These are phyloP conservation scores for Lasioglossum morio DNA, from an alignment of 2,888 invertebrate genomes.

Conservation along the genomic window DNA sequence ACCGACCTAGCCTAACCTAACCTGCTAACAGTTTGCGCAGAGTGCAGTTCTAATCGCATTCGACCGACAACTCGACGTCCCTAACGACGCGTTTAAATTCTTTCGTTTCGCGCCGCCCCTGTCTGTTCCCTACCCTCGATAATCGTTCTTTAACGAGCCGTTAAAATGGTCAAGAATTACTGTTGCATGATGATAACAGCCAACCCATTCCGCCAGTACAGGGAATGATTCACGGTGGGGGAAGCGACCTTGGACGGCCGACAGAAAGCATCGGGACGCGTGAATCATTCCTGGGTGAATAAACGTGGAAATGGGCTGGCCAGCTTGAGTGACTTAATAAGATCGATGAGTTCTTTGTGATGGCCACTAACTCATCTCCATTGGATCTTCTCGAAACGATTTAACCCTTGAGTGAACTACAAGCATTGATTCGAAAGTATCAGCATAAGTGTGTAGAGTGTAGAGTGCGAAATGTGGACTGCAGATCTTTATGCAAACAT, in stretches of 20 bases:
- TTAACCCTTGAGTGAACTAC: background rate
- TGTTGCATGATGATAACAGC: background rate
- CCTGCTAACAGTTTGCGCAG: conserved; percentile 55
- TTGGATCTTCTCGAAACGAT: background rate
- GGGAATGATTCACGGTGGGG: background rate
- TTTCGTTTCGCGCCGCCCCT: background rate
- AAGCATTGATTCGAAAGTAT: background rate
- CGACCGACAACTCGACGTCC: background rate
- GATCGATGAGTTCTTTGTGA: conserved; percentile 2
- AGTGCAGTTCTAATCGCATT: conserved; percentile 40
- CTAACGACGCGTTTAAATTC: conserved; percentile 10
- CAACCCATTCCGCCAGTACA: background rate
- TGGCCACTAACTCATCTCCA: background rate
- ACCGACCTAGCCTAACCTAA: conserved; percentile 40
- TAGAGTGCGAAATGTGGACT: background rate
- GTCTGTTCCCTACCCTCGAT: background rate
- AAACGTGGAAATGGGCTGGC: background rate
- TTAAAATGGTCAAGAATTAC: background rate
- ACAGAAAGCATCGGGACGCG: background rate
- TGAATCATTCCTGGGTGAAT: background rate
- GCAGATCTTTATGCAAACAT: background rate
- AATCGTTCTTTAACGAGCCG: conserved; percentile 5
- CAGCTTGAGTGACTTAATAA: background rate
- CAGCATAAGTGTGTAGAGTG: background rate
- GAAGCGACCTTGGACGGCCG: conserved; percentile 3